Evolutionary conservation across 2,797 vertebrate genomes (phyloP).

Genomic region (Cuculus canorus): DNA sequence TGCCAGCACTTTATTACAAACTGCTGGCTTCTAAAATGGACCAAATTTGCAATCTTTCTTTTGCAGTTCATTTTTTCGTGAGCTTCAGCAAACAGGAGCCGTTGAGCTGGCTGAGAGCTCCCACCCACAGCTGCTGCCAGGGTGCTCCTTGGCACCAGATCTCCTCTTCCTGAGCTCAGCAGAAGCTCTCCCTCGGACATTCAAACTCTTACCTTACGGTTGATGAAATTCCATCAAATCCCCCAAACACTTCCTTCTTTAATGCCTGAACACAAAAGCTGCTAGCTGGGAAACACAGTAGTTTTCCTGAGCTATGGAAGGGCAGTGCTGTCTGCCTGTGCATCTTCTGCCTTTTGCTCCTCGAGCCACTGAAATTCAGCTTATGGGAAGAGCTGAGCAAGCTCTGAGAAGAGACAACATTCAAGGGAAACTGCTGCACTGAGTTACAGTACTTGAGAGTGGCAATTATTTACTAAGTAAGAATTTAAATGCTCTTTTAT

Average conservation of each 20-base stretch:
- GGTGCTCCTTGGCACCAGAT: background rate
- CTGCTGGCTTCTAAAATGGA: background rate
- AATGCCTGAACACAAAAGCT: background rate
- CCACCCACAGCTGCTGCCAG: background rate
- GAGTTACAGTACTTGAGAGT: background rate
- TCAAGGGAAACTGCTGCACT: background rate
- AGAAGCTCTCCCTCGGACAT: background rate
- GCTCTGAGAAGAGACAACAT: background rate
- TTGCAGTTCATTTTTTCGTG: background rate
- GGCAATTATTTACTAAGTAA: background rate
- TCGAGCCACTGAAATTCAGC: background rate
- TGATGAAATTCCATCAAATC: background rate
- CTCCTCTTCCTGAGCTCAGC: background rate
- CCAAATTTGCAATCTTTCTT: background rate
- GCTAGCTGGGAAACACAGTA: background rate
- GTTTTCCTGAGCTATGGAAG: background rate
- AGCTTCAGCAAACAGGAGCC: background rate
- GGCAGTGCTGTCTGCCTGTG: background rate
- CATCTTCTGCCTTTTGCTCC: background rate
- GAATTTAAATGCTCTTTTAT: constrained; percentile 30
- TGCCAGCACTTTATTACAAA: background rate
- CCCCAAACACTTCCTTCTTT: background rate
- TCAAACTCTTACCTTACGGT: background rate
- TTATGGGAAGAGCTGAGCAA: background rate
- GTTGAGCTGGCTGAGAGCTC: background rate